Percentiles rank a stretch among this genome's conserved stretches.
Conservation (phyloP, 2,797 vertebrate genomes). For the Onychomys arenicola region DNA sequence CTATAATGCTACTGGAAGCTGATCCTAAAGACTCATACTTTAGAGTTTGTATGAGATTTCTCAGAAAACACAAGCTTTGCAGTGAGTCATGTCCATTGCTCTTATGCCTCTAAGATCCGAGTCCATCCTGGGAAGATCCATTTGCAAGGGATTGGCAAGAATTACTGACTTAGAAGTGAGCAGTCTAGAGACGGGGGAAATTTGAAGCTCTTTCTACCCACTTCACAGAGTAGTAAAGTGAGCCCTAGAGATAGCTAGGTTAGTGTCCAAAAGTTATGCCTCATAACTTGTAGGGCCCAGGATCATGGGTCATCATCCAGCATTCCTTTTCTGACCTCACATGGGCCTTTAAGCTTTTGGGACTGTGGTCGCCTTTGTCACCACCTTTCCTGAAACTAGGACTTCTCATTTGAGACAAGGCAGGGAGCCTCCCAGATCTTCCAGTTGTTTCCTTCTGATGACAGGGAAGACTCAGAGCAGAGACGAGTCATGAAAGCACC, state of each 20-base stretch:
- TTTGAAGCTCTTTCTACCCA: not conserved
- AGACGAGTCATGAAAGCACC: slow-evolving; percentile 14
- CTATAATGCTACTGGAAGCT: not conserved
- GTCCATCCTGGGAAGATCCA: not conserved
- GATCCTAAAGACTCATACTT: slow-evolving; percentile 16
- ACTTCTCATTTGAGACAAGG: not conserved
- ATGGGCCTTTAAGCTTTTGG: not conserved
- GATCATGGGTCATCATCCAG: too few species aligned
- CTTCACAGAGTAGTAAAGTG: not conserved
- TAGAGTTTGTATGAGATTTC: not conserved
- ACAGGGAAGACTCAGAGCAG: not conserved
- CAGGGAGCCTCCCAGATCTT: not conserved
- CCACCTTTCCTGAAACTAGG: not conserved
- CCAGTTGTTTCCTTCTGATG: not conserved
- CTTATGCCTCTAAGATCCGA: not conserved
- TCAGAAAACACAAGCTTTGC: not conserved
- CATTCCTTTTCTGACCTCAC: too few species aligned
- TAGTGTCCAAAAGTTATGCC: not conserved
- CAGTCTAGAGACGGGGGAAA: not conserved
- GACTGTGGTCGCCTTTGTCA: not conserved
- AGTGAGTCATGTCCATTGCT: not conserved
- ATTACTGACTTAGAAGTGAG: not conserved
- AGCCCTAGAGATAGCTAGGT: not conserved
- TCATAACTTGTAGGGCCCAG: not conserved
- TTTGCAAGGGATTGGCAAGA: not conserved